phyloP scores from a whole-genome alignment of 2,113 vertebrate genomes.

The Phocoena sinus region DNA sequence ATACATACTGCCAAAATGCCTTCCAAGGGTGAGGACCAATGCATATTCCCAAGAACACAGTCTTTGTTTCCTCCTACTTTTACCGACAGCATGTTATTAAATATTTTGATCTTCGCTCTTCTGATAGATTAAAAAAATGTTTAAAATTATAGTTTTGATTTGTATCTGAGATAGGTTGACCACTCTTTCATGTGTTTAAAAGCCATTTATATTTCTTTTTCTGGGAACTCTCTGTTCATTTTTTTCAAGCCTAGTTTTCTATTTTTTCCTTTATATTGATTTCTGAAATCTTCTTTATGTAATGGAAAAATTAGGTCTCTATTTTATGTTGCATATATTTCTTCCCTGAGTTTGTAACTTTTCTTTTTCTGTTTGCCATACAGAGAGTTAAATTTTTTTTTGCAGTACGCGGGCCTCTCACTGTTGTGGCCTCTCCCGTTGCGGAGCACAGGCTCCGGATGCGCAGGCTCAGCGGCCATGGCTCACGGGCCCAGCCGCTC shows the following conservation, averaged over 20 bases:
- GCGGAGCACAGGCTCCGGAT: too few relatives aligned
- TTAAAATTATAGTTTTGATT: constrained; percentile 1
- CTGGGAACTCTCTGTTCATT: not conserved
- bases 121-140: not conserved
- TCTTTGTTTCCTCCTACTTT: not conserved
- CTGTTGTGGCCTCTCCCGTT: too few relatives aligned
- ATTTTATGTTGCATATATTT: not conserved
- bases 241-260: not conserved
- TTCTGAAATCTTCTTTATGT: not conserved
- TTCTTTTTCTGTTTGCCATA: not conserved
- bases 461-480: too few relatives aligned
- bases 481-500: too few relatives aligned
- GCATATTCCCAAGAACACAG: not conserved
- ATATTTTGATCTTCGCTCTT: not conserved
- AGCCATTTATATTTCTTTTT: constrained; percentile 9
- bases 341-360: not conserved
- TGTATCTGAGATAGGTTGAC: not conserved
- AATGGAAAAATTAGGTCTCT: not conserved
- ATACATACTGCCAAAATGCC: not conserved
- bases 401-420: too few relatives aligned
- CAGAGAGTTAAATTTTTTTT: not conserved
- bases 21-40: not conserved
- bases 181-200: not conserved
- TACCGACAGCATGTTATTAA: not conserved
- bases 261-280: not conserved